A percentile compares a stretch with the other conserved stretches of the same genome.
Evolutionary conservation across 2,113 vertebrate species (phyloP).

Genomic region (Tiliqua scincoides): DNA sequence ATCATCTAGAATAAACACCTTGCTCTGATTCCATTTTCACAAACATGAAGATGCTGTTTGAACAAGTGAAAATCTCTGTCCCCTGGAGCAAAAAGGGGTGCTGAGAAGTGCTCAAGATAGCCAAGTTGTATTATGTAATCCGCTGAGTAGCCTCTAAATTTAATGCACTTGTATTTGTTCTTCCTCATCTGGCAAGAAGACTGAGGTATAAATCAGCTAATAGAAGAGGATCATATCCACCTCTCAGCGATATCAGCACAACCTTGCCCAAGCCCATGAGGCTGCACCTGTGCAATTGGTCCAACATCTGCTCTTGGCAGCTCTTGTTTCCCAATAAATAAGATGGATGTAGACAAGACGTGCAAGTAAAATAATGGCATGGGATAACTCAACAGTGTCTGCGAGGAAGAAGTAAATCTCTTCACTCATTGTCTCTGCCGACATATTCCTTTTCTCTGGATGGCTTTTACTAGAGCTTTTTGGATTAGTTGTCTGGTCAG

Average conservation of each 20-base stretch:
- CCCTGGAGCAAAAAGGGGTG: neutral
- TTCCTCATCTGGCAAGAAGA: conserved; percentile 9
- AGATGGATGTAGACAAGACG: neutral
- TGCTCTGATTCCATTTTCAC: neutral
- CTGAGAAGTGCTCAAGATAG: neutral
- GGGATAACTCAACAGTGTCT: neutral
- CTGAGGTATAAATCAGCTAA: conserved; percentile 10
- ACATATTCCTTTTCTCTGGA: conserved; percentile 50
- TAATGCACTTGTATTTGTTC: neutral
- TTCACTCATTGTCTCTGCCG: conserved; percentile 44
- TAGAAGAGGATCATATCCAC: conserved; percentile 7
- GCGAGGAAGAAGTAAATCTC: conserved; percentile 47
- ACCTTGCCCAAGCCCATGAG: neutral
- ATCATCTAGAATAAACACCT: neutral
- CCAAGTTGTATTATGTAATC: conserved; percentile 17
- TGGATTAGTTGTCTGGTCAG: conserved; percentile 57
- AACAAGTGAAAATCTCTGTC: neutral
- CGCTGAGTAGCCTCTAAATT: conserved; percentile 16
- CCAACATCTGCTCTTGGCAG: conserved; percentile 21
- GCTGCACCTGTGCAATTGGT: neutral
- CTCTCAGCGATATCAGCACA: neutral
- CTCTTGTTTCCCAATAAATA: neutral
- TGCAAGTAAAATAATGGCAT: conserved; percentile 16
- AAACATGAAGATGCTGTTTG: neutral
- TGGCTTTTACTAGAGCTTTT: conserved; percentile 55